phyloP scores from a whole-genome alignment of 2,888 invertebrate genomes.

The Amblyteles armatorius region DNA sequence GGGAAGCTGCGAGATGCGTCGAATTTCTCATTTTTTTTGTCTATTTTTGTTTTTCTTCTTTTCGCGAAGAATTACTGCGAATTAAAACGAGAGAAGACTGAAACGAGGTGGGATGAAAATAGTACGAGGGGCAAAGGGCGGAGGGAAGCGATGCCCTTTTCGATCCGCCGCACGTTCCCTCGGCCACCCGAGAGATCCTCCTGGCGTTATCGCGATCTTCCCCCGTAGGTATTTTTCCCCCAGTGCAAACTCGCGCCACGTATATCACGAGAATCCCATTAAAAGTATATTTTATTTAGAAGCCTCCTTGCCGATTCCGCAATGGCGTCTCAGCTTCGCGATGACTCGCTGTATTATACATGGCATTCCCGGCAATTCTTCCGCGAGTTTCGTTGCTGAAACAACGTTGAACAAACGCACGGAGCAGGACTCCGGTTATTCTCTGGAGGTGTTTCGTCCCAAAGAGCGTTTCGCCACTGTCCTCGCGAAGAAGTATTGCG shows the following conservation, averaged over 20 bases:
- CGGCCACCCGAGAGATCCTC: background rate
- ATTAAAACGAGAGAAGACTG: slow-evolving; percentile 19
- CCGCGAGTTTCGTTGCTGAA: background rate
- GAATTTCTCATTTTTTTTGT: background rate
- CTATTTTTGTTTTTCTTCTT: background rate
- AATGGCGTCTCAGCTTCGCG: background rate
- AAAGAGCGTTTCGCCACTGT: slow-evolving; percentile 3
- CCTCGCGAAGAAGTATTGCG: background rate
- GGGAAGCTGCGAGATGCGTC: slow-evolving; percentile 31
- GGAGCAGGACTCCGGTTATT: slow-evolving; percentile 22
- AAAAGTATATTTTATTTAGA: background rate
- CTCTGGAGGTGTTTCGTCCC: slow-evolving; percentile 7
- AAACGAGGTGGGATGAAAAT: slow-evolving; percentile 28
- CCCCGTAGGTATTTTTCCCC: background rate
- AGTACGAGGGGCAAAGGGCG: slow-evolving; percentile 52
- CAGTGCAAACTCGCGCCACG: background rate
- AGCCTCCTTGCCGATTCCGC: background rate
- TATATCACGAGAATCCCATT: background rate
- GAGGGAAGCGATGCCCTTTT: slow-evolving; percentile 31
- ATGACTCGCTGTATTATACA: background rate
- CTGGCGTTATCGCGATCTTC: slow-evolving; percentile 21
- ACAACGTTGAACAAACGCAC: slow-evolving; percentile 10
- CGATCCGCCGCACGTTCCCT: background rate
- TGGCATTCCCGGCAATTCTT: background rate
- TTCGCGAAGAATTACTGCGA: slow-evolving; percentile 30